Evolutionary conservation across 2,888 invertebrate species (phyloP).

Genomic region (Omphaloscelis lunosa): DNA sequence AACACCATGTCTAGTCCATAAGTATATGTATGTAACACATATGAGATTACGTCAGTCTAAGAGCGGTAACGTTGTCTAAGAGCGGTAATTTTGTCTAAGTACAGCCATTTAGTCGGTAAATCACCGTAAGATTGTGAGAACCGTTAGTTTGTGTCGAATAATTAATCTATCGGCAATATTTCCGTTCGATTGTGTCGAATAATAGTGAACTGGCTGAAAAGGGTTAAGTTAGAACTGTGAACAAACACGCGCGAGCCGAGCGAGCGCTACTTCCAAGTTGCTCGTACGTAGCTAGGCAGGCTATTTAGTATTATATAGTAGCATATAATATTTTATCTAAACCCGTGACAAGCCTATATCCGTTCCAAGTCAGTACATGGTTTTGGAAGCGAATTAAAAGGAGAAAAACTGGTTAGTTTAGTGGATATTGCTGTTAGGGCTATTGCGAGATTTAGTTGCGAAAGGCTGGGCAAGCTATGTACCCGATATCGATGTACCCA

Average conservation of each 20-base stretch:
- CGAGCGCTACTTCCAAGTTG: too few relatives aligned
- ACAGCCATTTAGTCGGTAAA: neutral
- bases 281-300: too few relatives aligned
- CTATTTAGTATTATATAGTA: too few relatives aligned
- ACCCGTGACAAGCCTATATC: conserved; percentile 18
- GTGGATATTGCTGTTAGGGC: conserved; percentile 1
- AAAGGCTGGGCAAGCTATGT: neutral
- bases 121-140: too few relatives aligned
- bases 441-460: conserved; percentile 25
- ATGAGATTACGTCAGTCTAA: conserved; percentile 7
- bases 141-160: too few relatives aligned
- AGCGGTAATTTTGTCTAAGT: too few relatives aligned
- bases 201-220: too few relatives aligned
- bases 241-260: too few relatives aligned
- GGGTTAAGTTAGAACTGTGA: too few relatives aligned
- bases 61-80: conserved; percentile 24
- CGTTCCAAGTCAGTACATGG: neutral
- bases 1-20: neutral
- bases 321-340: neutral
- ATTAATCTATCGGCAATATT: too few relatives aligned
- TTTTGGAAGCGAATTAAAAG: conserved; percentile 18
- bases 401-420: conserved; percentile 29
- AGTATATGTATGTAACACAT: neutral
- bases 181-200: too few relatives aligned
- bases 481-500: neutral